These are phyloP conservation scores for Agrotis exclamationis DNA, from an alignment of 2,888 invertebrate species.

Conservation along the genomic window DNA sequence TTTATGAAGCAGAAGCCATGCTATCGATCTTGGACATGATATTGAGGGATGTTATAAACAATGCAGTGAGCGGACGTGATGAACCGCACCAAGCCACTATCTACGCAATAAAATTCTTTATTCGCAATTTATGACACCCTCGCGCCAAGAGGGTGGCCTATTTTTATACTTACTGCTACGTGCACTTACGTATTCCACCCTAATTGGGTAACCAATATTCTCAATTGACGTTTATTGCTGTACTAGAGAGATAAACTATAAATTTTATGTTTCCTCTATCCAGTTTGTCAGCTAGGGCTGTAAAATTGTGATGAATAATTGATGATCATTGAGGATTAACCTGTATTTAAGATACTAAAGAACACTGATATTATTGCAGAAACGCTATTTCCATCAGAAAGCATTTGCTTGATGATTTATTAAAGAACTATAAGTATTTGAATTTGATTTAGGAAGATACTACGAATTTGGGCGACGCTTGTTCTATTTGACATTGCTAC, in stretches of 20 bases:
- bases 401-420: neutral
- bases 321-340: conserved; percentile 15
- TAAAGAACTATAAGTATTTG: too few relatives aligned
- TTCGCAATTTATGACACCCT: conserved; percentile 42
- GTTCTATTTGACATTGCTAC: too few relatives aligned
- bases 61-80: conserved; percentile 35
- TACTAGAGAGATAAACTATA: conserved; percentile 41
- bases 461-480: too few relatives aligned
- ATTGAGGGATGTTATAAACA: conserved; percentile 17
- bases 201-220: conserved; percentile 54
- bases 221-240: conserved; percentile 61
- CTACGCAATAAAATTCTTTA: conserved; percentile 37
- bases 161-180: conserved; percentile 37
- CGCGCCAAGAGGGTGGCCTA: conserved; percentile 31
- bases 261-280: conserved; percentile 41
- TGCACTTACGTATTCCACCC: conserved; percentile 39
- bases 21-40: conserved; percentile 13
- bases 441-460: too few relatives aligned
- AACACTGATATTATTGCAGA: neutral
- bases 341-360: conserved; percentile 9
- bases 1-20: conserved; percentile 2
- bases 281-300: conserved; percentile 3
- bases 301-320: conserved; percentile 45
- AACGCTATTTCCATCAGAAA: neutral
- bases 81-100: neutral